A percentile compares a stretch with the other conserved stretches of the same genome.
Conservation (phyloP, 2,888 invertebrate genomes). For the Lottia scabra region DNA sequence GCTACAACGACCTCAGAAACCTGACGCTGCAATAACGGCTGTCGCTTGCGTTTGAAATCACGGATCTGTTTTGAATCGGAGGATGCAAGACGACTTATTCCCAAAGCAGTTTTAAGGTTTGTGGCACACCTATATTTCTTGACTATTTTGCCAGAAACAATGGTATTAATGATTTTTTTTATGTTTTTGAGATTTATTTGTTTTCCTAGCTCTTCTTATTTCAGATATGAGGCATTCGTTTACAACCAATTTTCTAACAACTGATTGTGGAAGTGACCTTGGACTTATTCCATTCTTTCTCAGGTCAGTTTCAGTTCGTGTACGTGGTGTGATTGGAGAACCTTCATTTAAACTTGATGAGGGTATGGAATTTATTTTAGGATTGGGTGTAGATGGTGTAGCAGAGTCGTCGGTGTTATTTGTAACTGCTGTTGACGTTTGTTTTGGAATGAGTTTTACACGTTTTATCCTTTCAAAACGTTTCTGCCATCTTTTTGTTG, state of each 20-base stretch:
- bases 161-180: neutral
- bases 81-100: neutral
- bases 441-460: no score
- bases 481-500: no score
- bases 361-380: no score
- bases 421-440: no score
- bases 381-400: no score
- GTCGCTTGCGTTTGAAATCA: neutral
- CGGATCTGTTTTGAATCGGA: neutral
- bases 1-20: neutral
- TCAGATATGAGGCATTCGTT: neutral
- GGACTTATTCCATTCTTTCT: neutral
- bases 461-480: no score
- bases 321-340: no score
- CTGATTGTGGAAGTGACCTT: neutral
- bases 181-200: neutral
- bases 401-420: no score
- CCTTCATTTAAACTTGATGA: no score
- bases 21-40: no score
- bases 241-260: neutral
- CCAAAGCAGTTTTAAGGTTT: neutral
- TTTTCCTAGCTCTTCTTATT: neutral
- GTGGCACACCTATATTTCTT: constrained; percentile 1
- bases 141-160: constrained; percentile 1
- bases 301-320: no score